phyloP scores from a whole-genome alignment of 2,888 invertebrate genomes.

The Apotomis betuletana region DNA sequence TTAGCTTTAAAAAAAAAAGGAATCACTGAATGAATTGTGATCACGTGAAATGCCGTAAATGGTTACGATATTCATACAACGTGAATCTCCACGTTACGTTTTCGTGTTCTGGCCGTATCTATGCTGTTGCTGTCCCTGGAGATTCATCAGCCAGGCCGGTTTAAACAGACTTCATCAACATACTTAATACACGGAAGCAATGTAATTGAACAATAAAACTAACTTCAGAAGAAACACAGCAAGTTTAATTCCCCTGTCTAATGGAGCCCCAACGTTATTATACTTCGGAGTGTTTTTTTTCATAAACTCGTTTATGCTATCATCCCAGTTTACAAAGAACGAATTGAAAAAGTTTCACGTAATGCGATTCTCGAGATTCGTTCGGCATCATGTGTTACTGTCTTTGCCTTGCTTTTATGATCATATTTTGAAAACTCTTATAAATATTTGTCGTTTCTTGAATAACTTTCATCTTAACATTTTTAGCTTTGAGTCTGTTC shows the following conservation, averaged over 20 bases:
- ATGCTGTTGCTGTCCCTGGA: too few relatives aligned
- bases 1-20: too few relatives aligned
- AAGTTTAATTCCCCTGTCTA: conserved; percentile 21
- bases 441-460: background rate
- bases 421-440: conserved; percentile 6
- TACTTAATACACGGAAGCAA: too few relatives aligned
- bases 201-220: background rate
- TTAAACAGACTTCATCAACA: too few relatives aligned
- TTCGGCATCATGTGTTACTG: conserved; percentile 48
- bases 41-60: too few relatives aligned
- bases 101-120: too few relatives aligned
- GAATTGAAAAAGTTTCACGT: conserved; percentile 69
- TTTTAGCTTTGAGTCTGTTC: background rate
- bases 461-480: conserved; percentile 7
- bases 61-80: too few relatives aligned
- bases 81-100: too few relatives aligned
- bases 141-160: too few relatives aligned
- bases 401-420: conserved; percentile 13
- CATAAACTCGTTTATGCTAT: conserved; percentile 65
- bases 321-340: conserved; percentile 57
- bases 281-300: conserved; percentile 47
- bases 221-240: background rate
- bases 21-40: too few relatives aligned
- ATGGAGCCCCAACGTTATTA: conserved; percentile 14
- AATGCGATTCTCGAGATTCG: conserved; percentile 56